Evolutionary conservation across 2,797 vertebrate species (phyloP), one percentile per base, ranked within the genome.

Genomic region (Gadopsis bispinosus): DNA sequence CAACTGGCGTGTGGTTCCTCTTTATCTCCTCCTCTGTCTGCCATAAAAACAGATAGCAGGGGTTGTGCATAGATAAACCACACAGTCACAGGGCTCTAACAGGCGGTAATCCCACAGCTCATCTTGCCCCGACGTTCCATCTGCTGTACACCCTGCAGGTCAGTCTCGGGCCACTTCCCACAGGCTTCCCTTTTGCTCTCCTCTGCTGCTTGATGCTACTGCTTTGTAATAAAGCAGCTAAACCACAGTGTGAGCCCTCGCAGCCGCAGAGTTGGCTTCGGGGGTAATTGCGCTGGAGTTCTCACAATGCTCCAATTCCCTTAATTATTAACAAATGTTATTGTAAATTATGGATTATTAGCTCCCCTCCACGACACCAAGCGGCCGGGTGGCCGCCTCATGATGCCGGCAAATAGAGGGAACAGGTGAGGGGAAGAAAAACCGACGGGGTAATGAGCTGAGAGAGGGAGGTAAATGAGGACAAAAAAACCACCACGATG

Each of bases 331-430:
- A 93, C 69, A 61, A 88, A 86, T 88, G 89, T 92, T 94, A 89
- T 88, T 92, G 92, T 93, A 91, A 93, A 93, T 92, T 91, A 90
- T 91, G 84, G 91, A 94, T 93, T 94, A 93, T 92, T 91, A 92
- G 85, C 88, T 89, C 58, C 81, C 71, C 69, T 77, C 72, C 62
- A 56, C 7, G 55, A 77, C 65, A 58, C 50, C 0, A 63, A 84
- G 81, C n/a, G 59, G 56, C 63, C 22, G 19, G 61, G 73, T 31
- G 10, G 7, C 22, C 6, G 33, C 64, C 56, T 63, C 45, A 53
- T 14, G 56, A 84, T 54, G 72, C 75, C n/a, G 8, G 76, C 39
- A 48, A 77, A 76, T 39, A 45, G 69, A 61, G 64, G 73, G 41
- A 66, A 69, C 55, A 84, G 68, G 85, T 87, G 74, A 87, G 58